These are phyloP conservation scores for Coecobrya sp. DNA, from an alignment of 2,888 invertebrate genomes.

Conservation along the genomic window DNA sequence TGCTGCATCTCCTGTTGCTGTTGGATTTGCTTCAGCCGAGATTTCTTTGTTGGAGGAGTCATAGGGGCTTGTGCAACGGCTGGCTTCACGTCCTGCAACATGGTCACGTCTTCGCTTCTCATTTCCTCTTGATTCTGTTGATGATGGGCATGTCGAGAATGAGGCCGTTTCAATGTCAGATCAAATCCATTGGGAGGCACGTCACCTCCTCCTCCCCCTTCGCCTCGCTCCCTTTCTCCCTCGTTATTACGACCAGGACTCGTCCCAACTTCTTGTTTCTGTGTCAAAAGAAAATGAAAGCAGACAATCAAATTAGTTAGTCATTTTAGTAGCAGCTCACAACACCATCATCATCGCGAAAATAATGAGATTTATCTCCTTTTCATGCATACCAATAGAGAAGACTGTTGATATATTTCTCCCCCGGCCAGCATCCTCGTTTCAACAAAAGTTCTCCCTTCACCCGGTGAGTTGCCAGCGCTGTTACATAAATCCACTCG, in stretches of 20 bases:
- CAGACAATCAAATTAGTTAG: slow-evolving; percentile 24
- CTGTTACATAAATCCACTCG: neutral
- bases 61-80: neutral
- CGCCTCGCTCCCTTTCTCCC: neutral
- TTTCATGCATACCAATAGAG: slow-evolving; percentile 60
- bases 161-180: slow-evolving; percentile 67
- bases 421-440: slow-evolving; percentile 85
- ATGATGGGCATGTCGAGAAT: slow-evolving; percentile 64
- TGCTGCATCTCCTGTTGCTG: slow-evolving; percentile 83
- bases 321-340: neutral
- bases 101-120: slow-evolving; percentile 26
- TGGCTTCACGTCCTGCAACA: slow-evolving; percentile 15
- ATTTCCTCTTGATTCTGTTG: slow-evolving; percentile 17
- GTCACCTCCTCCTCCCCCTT: slow-evolving; percentile 47
- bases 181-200: slow-evolving; percentile 60
- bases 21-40: slow-evolving; percentile 84
- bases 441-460: slow-evolving; percentile 82
- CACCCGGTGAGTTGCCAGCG: slow-evolving; percentile 62
- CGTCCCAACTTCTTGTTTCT: slow-evolving; percentile 55
- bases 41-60: slow-evolving; percentile 75
- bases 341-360: neutral
- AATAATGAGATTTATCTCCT: slow-evolving; percentile 17
- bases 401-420: slow-evolving; percentile 76
- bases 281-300: neutral
- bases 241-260: neutral